A percentile compares a stretch with the other conserved stretches of the same genome.
Conservation (phyloP, 1,140 invertebrate species). For the Sinella curviseta region DNA sequence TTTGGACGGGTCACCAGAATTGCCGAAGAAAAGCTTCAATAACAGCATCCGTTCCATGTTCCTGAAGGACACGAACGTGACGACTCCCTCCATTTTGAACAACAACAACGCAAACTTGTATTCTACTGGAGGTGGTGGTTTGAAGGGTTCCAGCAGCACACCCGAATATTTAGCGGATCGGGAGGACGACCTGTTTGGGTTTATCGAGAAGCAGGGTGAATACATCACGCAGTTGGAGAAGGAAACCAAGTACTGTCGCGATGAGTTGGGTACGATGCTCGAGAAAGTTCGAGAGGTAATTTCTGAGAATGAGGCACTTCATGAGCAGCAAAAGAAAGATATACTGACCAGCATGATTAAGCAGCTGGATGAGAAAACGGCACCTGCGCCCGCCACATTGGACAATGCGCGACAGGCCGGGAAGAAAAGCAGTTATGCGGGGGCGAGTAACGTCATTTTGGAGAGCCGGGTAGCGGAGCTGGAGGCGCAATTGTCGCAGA, state of each 20-base stretch:
- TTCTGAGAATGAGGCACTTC: constrained; percentile 75
- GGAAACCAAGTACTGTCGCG: constrained; percentile 75
- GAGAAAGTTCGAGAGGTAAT: constrained; percentile 78
- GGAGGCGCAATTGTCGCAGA: constrained; percentile 75
- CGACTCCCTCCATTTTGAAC: background rate
- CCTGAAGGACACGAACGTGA: constrained; percentile 29
- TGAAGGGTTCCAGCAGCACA: background rate
- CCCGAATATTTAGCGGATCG: constrained; percentile 4
- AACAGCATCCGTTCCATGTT: constrained; percentile 37
- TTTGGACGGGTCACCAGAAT: background rate
- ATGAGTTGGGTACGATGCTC: constrained; percentile 70
- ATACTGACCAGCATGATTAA: constrained; percentile 61
- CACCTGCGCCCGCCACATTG: background rate
- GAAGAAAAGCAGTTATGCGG: constrained; percentile 54
- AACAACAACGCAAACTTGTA: constrained; percentile 11
- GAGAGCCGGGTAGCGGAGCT: constrained; percentile 80
- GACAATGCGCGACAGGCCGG: background rate
- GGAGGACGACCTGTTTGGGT: constrained; percentile 63
- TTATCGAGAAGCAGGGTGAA: constrained; percentile 78
- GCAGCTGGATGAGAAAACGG: constrained; percentile 55
- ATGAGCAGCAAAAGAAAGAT: constrained; percentile 69
- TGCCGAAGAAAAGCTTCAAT: constrained; percentile 1
- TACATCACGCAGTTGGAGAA: constrained; percentile 80
- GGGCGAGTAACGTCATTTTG: constrained; percentile 69
- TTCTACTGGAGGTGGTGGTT: background rate